Evolutionary conservation across 2,888 invertebrate genomes (phyloP).

Genomic region (Ochropleura leucogaster): DNA sequence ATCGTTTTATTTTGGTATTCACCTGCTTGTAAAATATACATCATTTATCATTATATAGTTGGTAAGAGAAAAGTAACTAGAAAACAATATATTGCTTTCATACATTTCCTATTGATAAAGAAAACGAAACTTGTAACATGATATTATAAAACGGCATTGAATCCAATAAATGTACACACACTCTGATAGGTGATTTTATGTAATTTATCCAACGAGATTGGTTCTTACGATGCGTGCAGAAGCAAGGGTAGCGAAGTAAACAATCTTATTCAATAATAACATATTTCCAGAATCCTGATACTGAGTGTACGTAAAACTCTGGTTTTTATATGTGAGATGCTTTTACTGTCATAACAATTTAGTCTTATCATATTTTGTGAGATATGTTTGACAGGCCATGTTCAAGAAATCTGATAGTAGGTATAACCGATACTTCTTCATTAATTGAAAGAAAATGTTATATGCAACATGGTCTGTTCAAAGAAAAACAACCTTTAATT

Average conservation of each 20-base stretch:
- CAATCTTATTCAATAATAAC: slow-evolving; percentile 19
- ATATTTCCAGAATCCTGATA: slow-evolving; percentile 16
- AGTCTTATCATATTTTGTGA: slow-evolving; percentile 11
- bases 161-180: neutral
- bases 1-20: too few species aligned
- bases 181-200: slow-evolving; percentile 25
- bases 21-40: too few species aligned
- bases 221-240: slow-evolving; percentile 2
- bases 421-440: neutral
- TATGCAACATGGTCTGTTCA: neutral
- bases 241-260: slow-evolving; percentile 7
- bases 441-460: neutral
- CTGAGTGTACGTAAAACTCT: slow-evolving; percentile 4
- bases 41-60: neutral
- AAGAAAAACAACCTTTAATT: too few species aligned
- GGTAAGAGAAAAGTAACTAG: neutral
- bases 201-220: slow-evolving; percentile 21
- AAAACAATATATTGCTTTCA: neutral
- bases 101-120: neutral
- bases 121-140: neutral
- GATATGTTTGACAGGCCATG: slow-evolving; percentile 6
- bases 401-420: slow-evolving; percentile 18
- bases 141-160: slow-evolving; percentile 1
- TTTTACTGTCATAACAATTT: slow-evolving; percentile 37
- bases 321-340: neutral